These are phyloP conservation scores for Chloebia gouldiae DNA, from an alignment of 2,113 vertebrate genomes.

Conservation along the genomic window DNA sequence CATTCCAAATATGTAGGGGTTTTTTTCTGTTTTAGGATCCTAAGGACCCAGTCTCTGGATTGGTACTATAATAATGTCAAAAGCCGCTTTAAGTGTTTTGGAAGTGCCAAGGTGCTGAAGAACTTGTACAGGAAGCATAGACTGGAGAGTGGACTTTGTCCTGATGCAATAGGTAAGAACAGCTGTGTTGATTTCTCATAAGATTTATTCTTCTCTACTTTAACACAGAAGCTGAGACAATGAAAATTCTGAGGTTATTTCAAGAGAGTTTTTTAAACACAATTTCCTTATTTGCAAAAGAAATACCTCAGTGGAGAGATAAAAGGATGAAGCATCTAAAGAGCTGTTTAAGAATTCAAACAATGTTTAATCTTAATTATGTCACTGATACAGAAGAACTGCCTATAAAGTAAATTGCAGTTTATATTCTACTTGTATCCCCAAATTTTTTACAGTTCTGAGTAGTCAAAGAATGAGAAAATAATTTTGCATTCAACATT, in stretches of 20 bases:
- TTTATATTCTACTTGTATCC: not conserved
- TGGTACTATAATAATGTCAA: constrained; percentile 99
- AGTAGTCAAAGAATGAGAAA: not conserved
- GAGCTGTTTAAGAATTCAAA: not conserved
- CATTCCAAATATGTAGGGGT: not conserved
- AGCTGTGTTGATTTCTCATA: not conserved
- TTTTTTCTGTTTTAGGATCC: constrained; percentile 75
- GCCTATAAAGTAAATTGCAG: not conserved
- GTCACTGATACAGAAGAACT: not conserved
- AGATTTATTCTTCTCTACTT: not conserved
- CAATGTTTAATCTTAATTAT: not conserved
- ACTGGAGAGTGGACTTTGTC: constrained; percentile 81
- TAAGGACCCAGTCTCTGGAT: constrained; percentile 91
- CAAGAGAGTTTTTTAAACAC: not conserved
- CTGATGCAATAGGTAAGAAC: constrained; percentile 82
- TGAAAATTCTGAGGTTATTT: not conserved
- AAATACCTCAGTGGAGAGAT: not conserved
- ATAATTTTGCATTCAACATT: not conserved
- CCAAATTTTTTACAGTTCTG: not conserved
- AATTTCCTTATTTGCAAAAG: not conserved
- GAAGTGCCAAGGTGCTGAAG: constrained; percentile 96
- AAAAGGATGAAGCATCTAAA: not conserved
- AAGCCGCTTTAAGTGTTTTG: constrained; percentile 95
- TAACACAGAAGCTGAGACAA: not conserved
- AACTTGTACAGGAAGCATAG: constrained; percentile 92